Evolutionary conservation across 1,140 invertebrate genomes (phyloP), one percentile per base, ranked within the genome.

Genomic region (Euura saliciscinereae): DNA sequence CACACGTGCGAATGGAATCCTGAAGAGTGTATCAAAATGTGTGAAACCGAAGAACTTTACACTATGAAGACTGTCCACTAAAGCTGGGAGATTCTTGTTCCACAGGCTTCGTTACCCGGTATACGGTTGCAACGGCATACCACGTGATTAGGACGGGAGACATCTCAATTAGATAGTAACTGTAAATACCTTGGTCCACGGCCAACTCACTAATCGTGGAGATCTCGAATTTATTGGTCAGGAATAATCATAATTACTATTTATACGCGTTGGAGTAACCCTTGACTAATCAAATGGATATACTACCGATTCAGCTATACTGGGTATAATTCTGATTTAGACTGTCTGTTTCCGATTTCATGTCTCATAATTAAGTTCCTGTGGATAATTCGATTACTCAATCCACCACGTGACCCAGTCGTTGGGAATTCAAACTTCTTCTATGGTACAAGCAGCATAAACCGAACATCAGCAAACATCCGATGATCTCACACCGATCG

Each of bases 191-290:
- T 67, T 42, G 66, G 43, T 44, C 43, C 51, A 11, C 51, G 51
- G 5, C 51, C 51, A 6, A 59, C 51, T 8, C 51, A 8, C 51
- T 44, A 44, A 67, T 67, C 66, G 66, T 67, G 43, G 66, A 44
- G 8, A 67, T 67, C 66, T 42, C 66, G 8, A 67, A 67, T 67
- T 67, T 67, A 67, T 67, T 67, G 11, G 13, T 67, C 66, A 44
- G 13, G 66, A 67, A 67, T 67, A 67, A 44, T 42, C 43, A 67
- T 67, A 67, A 67, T 44, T 28, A 67, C 42, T 67, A 6, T 67
- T 67, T 67, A 67, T 67, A 8, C 43, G 66, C 66, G 7, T 67
- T 44, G 66, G 10, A 67, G 7, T 67, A 28, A 67, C 8, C 11
- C 66, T 67, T 28, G 6, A 59, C 51, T n/a, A 59, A 59, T 59